Conservation (phyloP, 2,797 vertebrate genomes). For the Astyanax mexicanus region DNA sequence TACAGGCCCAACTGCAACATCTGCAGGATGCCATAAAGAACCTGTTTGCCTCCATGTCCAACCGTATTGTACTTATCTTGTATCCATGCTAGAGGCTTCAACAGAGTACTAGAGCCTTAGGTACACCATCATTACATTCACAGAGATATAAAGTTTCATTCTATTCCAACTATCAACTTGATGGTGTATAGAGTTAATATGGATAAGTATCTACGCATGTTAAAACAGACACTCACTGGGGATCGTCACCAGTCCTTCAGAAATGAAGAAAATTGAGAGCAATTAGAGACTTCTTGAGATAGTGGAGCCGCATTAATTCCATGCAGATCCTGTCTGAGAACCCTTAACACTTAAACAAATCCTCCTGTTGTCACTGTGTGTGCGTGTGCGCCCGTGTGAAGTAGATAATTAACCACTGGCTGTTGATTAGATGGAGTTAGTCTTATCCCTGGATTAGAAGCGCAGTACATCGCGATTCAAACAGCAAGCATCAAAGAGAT, state of each 20-base stretch:
- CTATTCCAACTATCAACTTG: no score
- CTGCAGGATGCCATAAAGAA: no score
- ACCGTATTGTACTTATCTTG: no score
- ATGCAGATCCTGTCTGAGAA: conserved; percentile 22
- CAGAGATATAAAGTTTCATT: no score
- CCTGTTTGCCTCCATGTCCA: no score
- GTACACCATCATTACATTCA: no score
- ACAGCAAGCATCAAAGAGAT: conserved; percentile 72
- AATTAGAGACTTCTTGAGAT: neutral
- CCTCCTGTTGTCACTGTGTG: neutral
- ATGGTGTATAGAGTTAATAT: no score
- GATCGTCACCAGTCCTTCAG: neutral
- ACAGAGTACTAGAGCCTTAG: no score
- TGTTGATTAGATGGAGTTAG: conserved; percentile 78
- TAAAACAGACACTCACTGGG: neutral
- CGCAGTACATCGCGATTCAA: conserved; percentile 59
- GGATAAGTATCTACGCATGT: no score
- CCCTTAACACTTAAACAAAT: conserved; percentile 69
- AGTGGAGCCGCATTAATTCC: neutral
- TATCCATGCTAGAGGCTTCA: no score
- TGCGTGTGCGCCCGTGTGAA: conserved; percentile 68
- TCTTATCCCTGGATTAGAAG: conserved; percentile 63
- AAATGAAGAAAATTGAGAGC: neutral
- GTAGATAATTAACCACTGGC: conserved; percentile 78
- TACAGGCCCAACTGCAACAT: no score